phyloP scores from a whole-genome alignment of 2,113 vertebrate species.

The Antigone vipio region DNA sequence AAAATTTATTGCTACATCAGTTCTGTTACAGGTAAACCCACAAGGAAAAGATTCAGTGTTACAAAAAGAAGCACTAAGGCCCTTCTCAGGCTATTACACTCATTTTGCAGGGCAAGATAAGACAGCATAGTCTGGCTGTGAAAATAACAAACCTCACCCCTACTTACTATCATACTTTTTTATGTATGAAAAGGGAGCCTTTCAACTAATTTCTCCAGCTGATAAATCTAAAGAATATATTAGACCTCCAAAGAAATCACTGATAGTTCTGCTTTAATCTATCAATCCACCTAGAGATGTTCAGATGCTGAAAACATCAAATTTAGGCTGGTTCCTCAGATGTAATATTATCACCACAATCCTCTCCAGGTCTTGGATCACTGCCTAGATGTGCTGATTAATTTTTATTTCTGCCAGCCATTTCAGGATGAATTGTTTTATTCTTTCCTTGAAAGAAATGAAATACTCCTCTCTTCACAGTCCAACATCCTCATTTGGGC shows the following conservation, averaged over 20 bases:
- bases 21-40: not conserved
- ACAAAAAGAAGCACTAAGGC: not conserved
- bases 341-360: not conserved
- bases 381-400: not conserved
- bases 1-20: not conserved
- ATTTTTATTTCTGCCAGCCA: slow-evolving; percentile 13
- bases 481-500: not conserved
- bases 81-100: not conserved
- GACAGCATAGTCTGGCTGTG: not conserved
- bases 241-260: not conserved
- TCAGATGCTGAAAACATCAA: not conserved
- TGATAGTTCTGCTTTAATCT: not conserved
- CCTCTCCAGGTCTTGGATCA: not conserved
- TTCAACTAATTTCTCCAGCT: not conserved
- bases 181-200: not conserved
- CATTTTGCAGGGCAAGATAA: not conserved
- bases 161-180: not conserved
- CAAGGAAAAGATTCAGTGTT: not conserved
- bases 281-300: not conserved
- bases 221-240: not conserved
- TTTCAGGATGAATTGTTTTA: not conserved
- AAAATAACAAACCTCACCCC: not conserved
- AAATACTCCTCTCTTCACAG: not conserved
- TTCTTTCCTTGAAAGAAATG: slow-evolving; percentile 19
- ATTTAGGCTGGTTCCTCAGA: not conserved